Conservation (phyloP, 2,113 vertebrate genomes). For the Noturus placidus region DNA sequence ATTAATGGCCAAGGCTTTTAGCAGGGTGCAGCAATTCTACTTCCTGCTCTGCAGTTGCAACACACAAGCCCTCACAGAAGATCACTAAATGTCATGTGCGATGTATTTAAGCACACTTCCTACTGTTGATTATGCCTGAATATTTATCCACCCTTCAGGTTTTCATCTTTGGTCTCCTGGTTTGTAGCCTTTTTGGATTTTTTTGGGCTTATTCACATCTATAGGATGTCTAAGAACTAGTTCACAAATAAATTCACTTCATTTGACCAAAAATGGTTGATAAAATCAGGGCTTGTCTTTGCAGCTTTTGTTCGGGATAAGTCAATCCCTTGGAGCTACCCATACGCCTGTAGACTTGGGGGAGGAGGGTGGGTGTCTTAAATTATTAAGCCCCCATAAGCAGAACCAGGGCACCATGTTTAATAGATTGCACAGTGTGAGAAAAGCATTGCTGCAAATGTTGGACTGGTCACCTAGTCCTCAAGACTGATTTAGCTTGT, state of each 20-base stretch:
- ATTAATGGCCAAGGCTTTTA: constrained; percentile 25
- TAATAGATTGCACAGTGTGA: constrained; percentile 48
- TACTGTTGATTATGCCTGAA: not conserved
- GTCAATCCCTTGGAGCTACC: constrained; percentile 42
- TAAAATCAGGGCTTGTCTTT: not conserved
- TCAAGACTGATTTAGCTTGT: constrained; percentile 13
- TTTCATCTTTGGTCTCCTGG: not conserved
- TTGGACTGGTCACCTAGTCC: constrained; percentile 31
- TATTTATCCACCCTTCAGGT: not conserved
- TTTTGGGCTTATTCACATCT: not conserved
- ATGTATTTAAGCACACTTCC: constrained; percentile 14
- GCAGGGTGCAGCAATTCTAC: constrained; percentile 35
- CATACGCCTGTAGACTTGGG: constrained; percentile 48
- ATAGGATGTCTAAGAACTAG: not conserved
- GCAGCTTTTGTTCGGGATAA: not conserved
- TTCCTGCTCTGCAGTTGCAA: constrained; percentile 37
- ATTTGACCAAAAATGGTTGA: not conserved
- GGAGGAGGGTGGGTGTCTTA: constrained; percentile 54
- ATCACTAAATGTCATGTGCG: not conserved
- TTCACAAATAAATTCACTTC: no score
- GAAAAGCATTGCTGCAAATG: constrained; percentile 12
- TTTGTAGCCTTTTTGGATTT: not conserved
- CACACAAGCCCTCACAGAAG: constrained; percentile 15
- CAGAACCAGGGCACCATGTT: constrained; percentile 44
- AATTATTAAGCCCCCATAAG: constrained; percentile 65